Base-by-base conservation (phyloP, 2,113 vertebrate species). In the Bambusicola thoracicus region DNA sequence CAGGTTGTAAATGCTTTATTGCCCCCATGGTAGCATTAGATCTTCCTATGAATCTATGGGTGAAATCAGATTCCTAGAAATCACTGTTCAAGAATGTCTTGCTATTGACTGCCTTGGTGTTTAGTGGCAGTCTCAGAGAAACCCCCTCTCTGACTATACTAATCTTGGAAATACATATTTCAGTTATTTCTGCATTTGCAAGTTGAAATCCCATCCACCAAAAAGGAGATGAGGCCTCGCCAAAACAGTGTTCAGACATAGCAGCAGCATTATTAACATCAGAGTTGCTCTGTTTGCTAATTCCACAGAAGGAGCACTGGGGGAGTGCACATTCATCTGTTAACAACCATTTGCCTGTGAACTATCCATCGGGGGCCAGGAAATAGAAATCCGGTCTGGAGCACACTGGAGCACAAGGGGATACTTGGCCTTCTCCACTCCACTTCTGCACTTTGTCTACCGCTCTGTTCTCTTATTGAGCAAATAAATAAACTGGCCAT, bases 61-160 rank as follows among this genome's bases (percentile, higher is more conserved):
- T 87, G 56, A 80, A 92, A 91, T 74, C 68, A 87, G 59, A 63
- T 81, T 87, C 51, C 61, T 81, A 56, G 19, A 92, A 91, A 83
- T 51, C 15, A 1, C 30, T 62, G 20, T 88, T 83, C 32, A 67
- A 69, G 40, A 65, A 67, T 29, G 12, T 13, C 20, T 85, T 67
- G 70, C 12, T 56, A 63, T 65, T n/a, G 10, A 27, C 11, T 84
- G 36, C 32, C 18, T 55, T 4, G 5, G 5, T 69, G 55, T 40
- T 59, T 72, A 87, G 56, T 67, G 55, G 72, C 17, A 51, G 16
- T 65, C 59, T 51, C 46, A 68, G 40, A 82, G 20, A 89, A 89
- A 65, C 15, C 8, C 73, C 53, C 18, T 62, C 34, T 73, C 36
- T 43, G 36, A 13, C 32, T 86, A 5, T 41, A 62, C 11, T 48